Evolutionary conservation across 2,113 vertebrate species (phyloP).

Genomic region (Oreocharis arfaki): DNA sequence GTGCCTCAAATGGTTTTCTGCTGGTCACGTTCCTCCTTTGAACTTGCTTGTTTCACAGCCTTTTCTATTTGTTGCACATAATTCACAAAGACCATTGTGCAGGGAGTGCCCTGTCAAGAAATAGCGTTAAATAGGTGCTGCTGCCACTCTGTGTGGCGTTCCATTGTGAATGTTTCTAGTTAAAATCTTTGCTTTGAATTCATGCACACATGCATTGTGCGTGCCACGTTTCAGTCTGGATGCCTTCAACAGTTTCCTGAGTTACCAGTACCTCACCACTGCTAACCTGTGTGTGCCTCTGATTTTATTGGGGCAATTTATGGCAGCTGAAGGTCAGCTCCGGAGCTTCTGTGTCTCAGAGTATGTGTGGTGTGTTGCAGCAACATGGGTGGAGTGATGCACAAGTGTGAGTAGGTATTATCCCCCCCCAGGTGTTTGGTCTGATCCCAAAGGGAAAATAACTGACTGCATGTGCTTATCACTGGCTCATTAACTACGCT

Average conservation of each 20-base stretch:
- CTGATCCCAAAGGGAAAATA: not conserved
- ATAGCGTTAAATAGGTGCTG: not conserved
- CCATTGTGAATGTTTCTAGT: not conserved
- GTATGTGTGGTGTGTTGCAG: not conserved
- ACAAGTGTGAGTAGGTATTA: not conserved
- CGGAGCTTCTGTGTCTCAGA: not conserved
- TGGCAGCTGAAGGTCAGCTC: not conserved
- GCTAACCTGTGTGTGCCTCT: not conserved
- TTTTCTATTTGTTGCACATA: not conserved
- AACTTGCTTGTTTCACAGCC: not conserved
- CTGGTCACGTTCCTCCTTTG: not conserved
- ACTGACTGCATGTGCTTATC: not conserved
- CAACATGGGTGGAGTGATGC: not conserved
- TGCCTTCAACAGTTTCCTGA: not conserved
- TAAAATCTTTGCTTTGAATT: not conserved
- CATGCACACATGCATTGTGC: no score
- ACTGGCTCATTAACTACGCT: not conserved
- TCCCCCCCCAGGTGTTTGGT: not conserved
- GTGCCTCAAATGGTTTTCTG: not conserved
- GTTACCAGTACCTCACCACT: not conserved
- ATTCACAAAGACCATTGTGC: not conserved
- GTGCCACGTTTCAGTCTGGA: not conserved
- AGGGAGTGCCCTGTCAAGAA: not conserved
- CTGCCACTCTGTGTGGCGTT: not conserved
- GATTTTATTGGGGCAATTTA: not conserved